Evolutionary conservation across 2,797 vertebrate species (phyloP).

Genomic region (Eutrigla gurnardus): DNA sequence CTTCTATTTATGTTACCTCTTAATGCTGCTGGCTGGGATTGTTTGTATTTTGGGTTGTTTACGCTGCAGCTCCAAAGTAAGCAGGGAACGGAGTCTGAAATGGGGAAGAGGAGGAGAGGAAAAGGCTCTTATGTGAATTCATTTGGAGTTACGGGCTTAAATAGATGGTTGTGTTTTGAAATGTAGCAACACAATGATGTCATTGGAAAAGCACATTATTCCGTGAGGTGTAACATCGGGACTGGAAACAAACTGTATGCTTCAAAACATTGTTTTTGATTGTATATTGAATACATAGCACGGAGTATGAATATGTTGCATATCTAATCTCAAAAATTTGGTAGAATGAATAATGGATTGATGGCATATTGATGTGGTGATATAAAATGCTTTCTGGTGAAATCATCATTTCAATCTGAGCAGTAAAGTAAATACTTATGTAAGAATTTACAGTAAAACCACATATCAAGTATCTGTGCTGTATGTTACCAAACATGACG

Average conservation of each 20-base stretch:
- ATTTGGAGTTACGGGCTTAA: neutral
- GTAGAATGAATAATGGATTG: neutral
- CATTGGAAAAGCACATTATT: conserved; percentile 23
- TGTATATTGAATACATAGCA: neutral
- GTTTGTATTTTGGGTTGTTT: conserved; percentile 65
- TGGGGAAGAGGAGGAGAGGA: conserved; percentile 13
- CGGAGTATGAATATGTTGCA: neutral
- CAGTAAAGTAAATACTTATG: neutral
- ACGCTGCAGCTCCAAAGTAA: conserved; percentile 62
- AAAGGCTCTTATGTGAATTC: conserved; percentile 13
- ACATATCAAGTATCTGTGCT: neutral
- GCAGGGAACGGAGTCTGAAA: conserved; percentile 40
- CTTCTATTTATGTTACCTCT: conserved; percentile 53
- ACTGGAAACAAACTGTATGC: neutral
- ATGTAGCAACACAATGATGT: conserved; percentile 1
- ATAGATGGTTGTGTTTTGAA: conserved; percentile 17
- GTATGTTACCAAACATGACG: neutral
- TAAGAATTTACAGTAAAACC: conserved; percentile 2
- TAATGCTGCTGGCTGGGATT: conserved; percentile 36
- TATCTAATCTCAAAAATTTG: neutral
- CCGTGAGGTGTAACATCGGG: neutral
- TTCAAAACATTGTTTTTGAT: neutral
- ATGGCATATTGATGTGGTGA: neutral
- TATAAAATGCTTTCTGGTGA: neutral
- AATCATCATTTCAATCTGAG: conserved; percentile 2